Conservation (phyloP, 2,113 vertebrate species). For the Aplodontia rufa region DNA sequence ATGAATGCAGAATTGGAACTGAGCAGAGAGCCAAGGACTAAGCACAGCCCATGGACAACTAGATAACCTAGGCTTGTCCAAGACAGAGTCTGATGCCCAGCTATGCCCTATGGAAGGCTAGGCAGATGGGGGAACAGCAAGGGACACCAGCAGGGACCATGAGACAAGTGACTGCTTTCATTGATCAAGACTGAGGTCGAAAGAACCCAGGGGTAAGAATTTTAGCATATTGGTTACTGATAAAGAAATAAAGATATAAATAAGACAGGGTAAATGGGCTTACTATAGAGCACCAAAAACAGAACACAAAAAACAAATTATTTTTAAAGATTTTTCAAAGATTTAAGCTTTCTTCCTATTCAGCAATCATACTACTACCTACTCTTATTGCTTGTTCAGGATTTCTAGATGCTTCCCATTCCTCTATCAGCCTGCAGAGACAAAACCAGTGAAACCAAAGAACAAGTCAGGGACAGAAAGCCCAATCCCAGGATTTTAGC, state of each 20-base stretch:
- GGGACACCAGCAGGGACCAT: fast-evolving
- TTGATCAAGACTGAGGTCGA: neutral
- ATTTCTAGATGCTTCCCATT: neutral
- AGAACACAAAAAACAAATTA: neutral
- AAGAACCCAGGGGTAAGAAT: neutral
- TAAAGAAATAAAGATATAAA: neutral
- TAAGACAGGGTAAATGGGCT: neutral
- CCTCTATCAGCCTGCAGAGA: neutral
- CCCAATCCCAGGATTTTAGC: fast-evolving
- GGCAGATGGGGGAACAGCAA: fast-evolving
- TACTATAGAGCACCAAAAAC: neutral
- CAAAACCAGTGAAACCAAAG: neutral
- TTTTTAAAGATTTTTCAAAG: neutral
- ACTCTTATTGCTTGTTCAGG: neutral
- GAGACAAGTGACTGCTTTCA: neutral
- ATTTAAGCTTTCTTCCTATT: neutral
- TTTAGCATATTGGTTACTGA: neutral
- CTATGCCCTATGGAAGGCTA: fast-evolving
- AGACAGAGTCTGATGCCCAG: neutral
- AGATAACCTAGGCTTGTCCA: neutral
- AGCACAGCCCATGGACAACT: fast-evolving
- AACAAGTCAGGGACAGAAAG: neutral
- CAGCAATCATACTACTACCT: neutral
- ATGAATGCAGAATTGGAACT: neutral
- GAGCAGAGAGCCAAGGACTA: neutral